A percentile compares a stretch with the other conserved stretches of the same genome.
Evolutionary conservation across 2,113 vertebrate genomes (phyloP).

Genomic region (Neolamprologus tretocephalus): DNA sequence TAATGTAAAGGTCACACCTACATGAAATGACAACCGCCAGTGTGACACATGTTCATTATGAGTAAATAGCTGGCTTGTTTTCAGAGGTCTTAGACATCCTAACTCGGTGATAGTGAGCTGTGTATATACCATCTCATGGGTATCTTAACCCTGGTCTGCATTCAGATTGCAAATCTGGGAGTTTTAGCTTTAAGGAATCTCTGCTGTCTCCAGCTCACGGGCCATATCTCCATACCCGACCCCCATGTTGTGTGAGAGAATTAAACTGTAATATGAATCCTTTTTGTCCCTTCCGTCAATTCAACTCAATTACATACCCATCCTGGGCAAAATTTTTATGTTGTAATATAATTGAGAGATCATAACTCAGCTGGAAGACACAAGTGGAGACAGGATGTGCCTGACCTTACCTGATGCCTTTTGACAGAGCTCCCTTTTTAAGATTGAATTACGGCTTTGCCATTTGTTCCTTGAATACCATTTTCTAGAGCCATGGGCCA

Average conservation of each 20-base stretch:
- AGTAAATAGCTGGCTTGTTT: background rate
- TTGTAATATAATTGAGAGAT: constrained; percentile 55
- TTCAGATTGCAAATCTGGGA: constrained; percentile 12
- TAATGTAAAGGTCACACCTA: background rate
- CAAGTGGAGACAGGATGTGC: constrained; percentile 40
- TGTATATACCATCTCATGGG: background rate
- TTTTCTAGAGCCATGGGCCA: constrained; percentile 50
- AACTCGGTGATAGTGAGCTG: background rate
- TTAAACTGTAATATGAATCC: constrained; percentile 41
- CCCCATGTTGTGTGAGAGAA: constrained; percentile 27
- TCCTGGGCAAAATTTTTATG: background rate
- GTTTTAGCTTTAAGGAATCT: constrained; percentile 8
- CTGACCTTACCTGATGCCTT: constrained; percentile 58
- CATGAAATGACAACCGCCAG: background rate
- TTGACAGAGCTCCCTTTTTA: constrained; percentile 39
- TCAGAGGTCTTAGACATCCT: background rate
- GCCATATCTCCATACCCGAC: constrained; percentile 12
- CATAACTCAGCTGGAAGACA: constrained; percentile 54
- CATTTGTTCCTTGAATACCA: constrained; percentile 55
- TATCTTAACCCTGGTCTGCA: background rate
- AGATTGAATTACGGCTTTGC: constrained; percentile 62
- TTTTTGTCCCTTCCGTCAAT: constrained; percentile 38
- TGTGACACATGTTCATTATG: background rate
- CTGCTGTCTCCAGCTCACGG: background rate
- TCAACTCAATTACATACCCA: constrained; percentile 38